Base-by-base conservation (phyloP, 2,888 invertebrate species). In the Melinopterus prodromus region DNA sequence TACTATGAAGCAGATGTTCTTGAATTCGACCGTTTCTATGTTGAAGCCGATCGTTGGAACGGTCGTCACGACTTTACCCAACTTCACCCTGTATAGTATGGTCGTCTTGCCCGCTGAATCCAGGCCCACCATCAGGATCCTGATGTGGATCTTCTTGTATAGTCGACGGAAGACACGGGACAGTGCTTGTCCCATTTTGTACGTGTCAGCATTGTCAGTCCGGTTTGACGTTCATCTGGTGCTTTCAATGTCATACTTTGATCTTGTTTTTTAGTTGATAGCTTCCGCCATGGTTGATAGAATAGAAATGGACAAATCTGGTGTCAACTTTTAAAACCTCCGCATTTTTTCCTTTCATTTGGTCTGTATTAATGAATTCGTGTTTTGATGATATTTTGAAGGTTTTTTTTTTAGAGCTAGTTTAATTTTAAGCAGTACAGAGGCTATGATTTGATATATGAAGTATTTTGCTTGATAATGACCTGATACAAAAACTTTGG, bases 41-140 rank as follows among this genome's bases (percentile, higher is more conserved):
- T 99, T 99, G 89, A 99, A 99, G 12, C 98, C 98, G 84, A 98
- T 98, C 0, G 98, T 98, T 71, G 98, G 98, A 89, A 98, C 98
- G 74, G 98, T 98, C 35, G 98, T 98, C 9, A 98, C 98, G 84
- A 98, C 97, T 91, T 98, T 98, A 80, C 97, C 97, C 81, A 99
- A 92, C 90, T 98, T 98, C 86, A 99, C 90, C 90, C 98, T 98
- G 90, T 99, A 98, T 84, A 98, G 92, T 89, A 97, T 97, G 69
- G 98, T 98, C 0, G 98, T 99, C 92, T 98, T 98, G 82, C 98
- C 98, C 85, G 98, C 98, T 84, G 98, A 98, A 90, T 99, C 98
- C 77, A 98, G 92, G 26, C 98, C 98, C 84, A 98, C 96, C 97
- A 98, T 98, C 85, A 98, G 91, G 90, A 98, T 97, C 90, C 98